Evolutionary conservation across 2,888 invertebrate genomes (phyloP), one percentile per base, ranked within the genome.

Genomic region (Drosophila nr. perissopoda): DNA sequence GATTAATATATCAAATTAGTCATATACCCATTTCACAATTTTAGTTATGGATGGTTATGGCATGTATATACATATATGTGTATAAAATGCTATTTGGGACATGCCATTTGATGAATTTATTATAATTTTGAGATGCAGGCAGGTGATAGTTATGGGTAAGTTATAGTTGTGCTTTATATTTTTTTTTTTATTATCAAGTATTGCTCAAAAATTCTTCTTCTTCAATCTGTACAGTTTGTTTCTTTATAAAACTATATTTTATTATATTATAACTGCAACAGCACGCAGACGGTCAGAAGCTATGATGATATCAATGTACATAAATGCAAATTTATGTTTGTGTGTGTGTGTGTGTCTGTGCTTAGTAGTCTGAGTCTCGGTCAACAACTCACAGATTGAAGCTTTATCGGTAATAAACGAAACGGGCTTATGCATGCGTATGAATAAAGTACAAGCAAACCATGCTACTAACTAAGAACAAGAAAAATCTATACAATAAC

Each of bases 371-470:
- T 48, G 57, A 38, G 64, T 38, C 29, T 49, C 31, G 66, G 60
- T 53, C 57, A 64, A 61, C 58, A 64, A 58, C 46, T 53, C 61
- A 61, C 51, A 67, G 76, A 79, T 75, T 75, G 70, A 70, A 74
- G 77, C 64, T 78, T 70, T 75, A 78, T 79, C 71, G 67, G 67
- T 64, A 75, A 76, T 82, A 71, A 80, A 80, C 70, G 71, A 74
- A 70, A 58, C 49, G 49, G 78, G 69, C 52, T 79, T 62, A 66
- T 74, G 71, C 67, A 81, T 78, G 82, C 82, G 46, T 69, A 76
- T 79, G 76, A 76, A 88, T 76, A 82, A 80, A 74, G 66, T 59
- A 66, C 42, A 54, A 51, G 58, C 51, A 70, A 70, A 49, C 46
- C 52, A 70, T 69, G 53, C 64, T 65, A 63, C 31, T 31, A 80